Conservation (phyloP, 2,888 invertebrate genomes). For the Digitonthophagus gazella region DNA sequence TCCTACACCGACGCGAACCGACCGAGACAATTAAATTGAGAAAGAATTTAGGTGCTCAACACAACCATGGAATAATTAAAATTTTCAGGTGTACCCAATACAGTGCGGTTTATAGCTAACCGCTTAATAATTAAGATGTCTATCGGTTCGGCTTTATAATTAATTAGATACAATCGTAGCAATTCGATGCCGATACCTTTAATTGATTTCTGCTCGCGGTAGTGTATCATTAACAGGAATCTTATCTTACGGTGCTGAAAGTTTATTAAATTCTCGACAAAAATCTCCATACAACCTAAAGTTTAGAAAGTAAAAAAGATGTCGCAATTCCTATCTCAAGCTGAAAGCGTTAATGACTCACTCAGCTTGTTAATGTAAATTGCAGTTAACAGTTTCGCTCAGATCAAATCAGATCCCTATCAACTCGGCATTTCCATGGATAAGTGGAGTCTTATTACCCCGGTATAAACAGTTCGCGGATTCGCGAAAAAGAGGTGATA, state of each 20-base stretch:
- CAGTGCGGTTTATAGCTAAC: neutral
- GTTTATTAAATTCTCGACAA: constrained; percentile 1
- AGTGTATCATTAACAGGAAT: constrained; percentile 10
- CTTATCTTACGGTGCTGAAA: constrained; percentile 7
- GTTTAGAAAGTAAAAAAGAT: neutral
- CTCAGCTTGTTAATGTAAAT: neutral
- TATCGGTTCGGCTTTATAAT: constrained; percentile 20
- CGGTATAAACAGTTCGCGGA: neutral
- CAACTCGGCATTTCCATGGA: neutral
- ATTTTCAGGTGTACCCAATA: neutral
- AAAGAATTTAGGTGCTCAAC: neutral
- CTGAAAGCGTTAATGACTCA: neutral
- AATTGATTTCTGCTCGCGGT: constrained; percentile 8
- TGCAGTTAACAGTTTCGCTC: neutral
- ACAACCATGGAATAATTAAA: neutral
- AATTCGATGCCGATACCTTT: constrained; percentile 6
- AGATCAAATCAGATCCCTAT: neutral
- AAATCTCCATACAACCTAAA: neutral
- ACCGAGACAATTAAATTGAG: neutral
- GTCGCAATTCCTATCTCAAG: no score
- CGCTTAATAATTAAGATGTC: constrained; percentile 16
- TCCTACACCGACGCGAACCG: neutral
- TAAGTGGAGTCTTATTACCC: neutral
- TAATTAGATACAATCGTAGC: constrained; percentile 22
- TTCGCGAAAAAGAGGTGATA: neutral